These are phyloP conservation scores for Luehdorfia chinensis DNA, from an alignment of 1,140 invertebrate species.

Conservation along the genomic window DNA sequence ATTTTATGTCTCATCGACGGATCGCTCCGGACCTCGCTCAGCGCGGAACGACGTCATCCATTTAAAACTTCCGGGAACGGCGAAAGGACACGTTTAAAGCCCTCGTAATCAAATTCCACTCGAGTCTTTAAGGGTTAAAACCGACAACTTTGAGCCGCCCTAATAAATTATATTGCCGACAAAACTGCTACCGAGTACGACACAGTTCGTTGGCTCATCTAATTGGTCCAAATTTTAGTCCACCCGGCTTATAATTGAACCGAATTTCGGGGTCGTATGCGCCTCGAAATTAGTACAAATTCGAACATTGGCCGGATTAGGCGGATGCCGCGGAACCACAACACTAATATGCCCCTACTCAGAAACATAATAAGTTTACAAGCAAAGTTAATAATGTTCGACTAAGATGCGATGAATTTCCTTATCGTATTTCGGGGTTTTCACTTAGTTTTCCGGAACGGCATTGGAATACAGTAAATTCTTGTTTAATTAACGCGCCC, in stretches of 20 bases:
- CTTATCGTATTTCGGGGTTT: slow-evolving; percentile 43
- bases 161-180: slow-evolving; percentile 76
- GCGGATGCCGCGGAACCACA: slow-evolving; percentile 43
- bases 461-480: slow-evolving; percentile 59
- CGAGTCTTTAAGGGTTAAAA: slow-evolving; percentile 72
- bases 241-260: slow-evolving; percentile 69
- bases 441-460: slow-evolving; percentile 41
- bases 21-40: background rate
- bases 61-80: slow-evolving; percentile 56
- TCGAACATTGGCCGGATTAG: slow-evolving; percentile 53
- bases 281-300: slow-evolving; percentile 59
- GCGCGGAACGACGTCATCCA: slow-evolving; percentile 41
- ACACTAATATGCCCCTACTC: slow-evolving; percentile 51
- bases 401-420: no score
- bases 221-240: slow-evolving; percentile 72
- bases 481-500: slow-evolving; percentile 62
- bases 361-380: slow-evolving; percentile 44
- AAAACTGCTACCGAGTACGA: slow-evolving; percentile 71
- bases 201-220: slow-evolving; percentile 72
- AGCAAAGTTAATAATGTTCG: no score
- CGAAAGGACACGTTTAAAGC: slow-evolving; percentile 62
- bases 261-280: slow-evolving; percentile 54
- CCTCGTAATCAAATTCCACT: slow-evolving; percentile 72
- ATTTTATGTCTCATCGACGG: background rate
- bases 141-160: slow-evolving; percentile 67